Base-by-base conservation (phyloP, 2,113 vertebrate genomes). In the Eulemur macaco region DNA sequence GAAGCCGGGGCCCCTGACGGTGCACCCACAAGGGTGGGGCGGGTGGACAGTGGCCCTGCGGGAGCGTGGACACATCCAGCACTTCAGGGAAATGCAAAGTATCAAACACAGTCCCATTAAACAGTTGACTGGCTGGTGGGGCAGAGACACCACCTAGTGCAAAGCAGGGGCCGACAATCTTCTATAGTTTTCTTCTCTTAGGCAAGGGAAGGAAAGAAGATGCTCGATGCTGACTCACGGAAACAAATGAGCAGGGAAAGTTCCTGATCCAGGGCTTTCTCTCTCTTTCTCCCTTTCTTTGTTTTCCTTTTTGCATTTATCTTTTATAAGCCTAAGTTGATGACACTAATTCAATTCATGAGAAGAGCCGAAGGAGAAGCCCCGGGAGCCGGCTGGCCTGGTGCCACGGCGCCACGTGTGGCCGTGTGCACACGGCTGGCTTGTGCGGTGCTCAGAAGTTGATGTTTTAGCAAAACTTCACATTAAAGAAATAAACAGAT, bases 151-250 rank as follows among this genome's bases (percentile, higher is more conserved):
- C 11, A 6, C 14, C n/a, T 13, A 86, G 27, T 25, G 31, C 23
- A 52, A 50, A 42, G 45, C 7, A 58, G 45, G 18, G 34, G 34
- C 18, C 17, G 7, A 23, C 39, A 34, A 5, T 1, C 25, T 60
- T 86, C 52, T 56, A n/a, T n/a, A 76, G 27, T 93, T 74, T 64
- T 80, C 47, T 97, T 76, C 25, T 89, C 10, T 80, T 74, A 3
- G 29, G 20, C 64, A 29, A 20, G 17, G 25, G 25, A 50, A 68
- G 45, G 25, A 39, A 50, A 60, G 52, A 34, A 10, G 9, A 68
- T 27, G 17, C 39, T 56, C 64, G 29, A 58, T 31, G 5, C 5
- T 39, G 15, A 87, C n/a, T 56, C 34, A 7, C 68, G n/a, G 11
- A 63, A 71, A 17, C 21, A 50, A 42, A 50, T 15, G 31, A 31